A percentile compares a stretch with the other conserved stretches of the same genome.
Conservation (phyloP, 2,797 vertebrate species). For the Monodelphis domestica region DNA sequence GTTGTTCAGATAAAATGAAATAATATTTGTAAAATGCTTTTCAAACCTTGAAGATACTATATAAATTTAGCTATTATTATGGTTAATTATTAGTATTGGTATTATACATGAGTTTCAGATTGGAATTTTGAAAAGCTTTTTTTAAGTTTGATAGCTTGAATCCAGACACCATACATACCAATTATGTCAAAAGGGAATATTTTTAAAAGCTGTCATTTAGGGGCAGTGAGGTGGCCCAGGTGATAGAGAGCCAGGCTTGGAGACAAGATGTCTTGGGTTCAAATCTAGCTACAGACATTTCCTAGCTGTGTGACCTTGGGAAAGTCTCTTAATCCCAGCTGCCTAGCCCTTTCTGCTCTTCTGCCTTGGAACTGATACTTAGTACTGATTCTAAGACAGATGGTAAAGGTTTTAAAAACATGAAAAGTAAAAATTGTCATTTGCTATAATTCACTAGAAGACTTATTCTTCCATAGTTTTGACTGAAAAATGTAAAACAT, state of each 20-base stretch:
- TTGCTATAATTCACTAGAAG: not conserved
- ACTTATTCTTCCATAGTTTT: not conserved
- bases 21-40: slow-evolving; percentile 9
- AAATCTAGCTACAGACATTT: too few relatives aligned
- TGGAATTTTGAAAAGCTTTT: not conserved
- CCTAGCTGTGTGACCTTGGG: too few relatives aligned
- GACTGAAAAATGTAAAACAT: not conserved
- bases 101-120: not conserved
- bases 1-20: slow-evolving; percentile 32
- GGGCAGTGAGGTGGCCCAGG: too few relatives aligned
- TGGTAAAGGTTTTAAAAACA: too few relatives aligned
- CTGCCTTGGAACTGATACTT: too few relatives aligned
- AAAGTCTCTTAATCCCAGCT: too few relatives aligned
- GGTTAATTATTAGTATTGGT: not conserved
- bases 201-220: not conserved
- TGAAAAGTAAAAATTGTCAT: not conserved
- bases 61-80: not conserved
- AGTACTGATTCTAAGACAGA: too few relatives aligned
- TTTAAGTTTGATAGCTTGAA: not conserved
- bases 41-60: slow-evolving; percentile 37
- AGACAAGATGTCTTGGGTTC: too few relatives aligned
- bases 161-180: not conserved
- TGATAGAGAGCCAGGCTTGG: too few relatives aligned
- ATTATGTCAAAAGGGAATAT: not conserved
- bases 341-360: too few relatives aligned